A percentile compares a stretch with the other conserved stretches of the same genome.
Conservation (phyloP, 2,797 vertebrate genomes). For the Cryptoblepharus egeriae region DNA sequence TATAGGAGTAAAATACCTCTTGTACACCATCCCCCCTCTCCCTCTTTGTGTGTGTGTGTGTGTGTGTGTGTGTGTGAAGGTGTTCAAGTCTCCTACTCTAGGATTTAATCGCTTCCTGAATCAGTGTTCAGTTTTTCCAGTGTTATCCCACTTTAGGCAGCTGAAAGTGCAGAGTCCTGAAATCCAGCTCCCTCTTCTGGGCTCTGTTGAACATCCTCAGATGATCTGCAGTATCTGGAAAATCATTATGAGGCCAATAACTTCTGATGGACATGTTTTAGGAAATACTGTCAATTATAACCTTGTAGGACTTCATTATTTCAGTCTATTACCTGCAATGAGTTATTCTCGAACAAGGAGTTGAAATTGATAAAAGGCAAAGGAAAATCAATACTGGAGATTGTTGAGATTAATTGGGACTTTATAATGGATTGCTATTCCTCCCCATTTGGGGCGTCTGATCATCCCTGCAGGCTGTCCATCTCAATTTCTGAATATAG, state of each 20-base stretch:
- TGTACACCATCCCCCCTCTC: no score
- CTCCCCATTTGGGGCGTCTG: conserved; percentile 4
- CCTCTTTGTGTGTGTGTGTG: no score
- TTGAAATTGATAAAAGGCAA: conserved; percentile 54
- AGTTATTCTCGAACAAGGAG: conserved; percentile 60
- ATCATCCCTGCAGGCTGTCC: background rate
- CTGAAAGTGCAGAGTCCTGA: background rate
- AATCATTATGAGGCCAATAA: conserved; percentile 52
- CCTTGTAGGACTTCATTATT: conserved; percentile 35
- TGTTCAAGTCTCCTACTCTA: no score
- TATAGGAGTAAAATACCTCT: no score
- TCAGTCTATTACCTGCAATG: conserved; percentile 62
- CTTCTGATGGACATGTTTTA: conserved; percentile 38
- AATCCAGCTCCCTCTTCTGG: background rate
- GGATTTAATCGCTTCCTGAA: background rate
- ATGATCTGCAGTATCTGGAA: conserved; percentile 9
- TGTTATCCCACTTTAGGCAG: background rate
- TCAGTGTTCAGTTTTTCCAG: background rate
- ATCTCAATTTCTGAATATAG: background rate
- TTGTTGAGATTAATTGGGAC: conserved; percentile 55
- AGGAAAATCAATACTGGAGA: conserved; percentile 56
- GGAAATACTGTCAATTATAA: conserved; percentile 49
- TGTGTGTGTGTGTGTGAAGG: no score
- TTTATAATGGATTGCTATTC: conserved; percentile 41
- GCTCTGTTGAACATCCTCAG: conserved; percentile 9